Conservation (phyloP, 1,140 invertebrate species). For the Aethina tumida region DNA sequence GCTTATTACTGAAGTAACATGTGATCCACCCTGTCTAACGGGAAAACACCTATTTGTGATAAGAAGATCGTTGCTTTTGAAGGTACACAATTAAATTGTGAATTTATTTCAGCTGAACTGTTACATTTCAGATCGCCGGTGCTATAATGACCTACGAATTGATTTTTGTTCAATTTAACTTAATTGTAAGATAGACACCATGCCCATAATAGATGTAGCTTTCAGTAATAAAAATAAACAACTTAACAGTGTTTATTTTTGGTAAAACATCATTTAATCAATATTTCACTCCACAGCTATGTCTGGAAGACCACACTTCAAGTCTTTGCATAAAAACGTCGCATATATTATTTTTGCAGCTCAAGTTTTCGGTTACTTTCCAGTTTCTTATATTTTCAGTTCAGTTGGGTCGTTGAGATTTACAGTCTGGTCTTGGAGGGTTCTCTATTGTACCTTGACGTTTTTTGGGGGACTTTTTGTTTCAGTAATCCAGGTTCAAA, state of each 20-base stretch:
- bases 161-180: constrained; percentile 30
- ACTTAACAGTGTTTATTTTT: constrained; percentile 2
- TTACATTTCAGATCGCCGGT: constrained; percentile 31
- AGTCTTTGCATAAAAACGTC: not conserved
- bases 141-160: constrained; percentile 34
- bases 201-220: not conserved
- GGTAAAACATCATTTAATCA: constrained; percentile 2
- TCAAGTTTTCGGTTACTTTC: constrained; percentile 16
- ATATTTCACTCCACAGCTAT: not conserved
- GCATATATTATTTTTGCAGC: not conserved
- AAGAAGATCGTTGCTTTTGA: not conserved
- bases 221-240: no score
- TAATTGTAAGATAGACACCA: not conserved
- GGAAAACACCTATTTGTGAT: not conserved
- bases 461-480: no score
- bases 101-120: no score
- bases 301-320: not conserved
- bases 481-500: no score
- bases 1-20: not conserved
- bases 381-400: no score
- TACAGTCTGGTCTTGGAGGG: no score
- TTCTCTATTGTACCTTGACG: no score
- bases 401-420: no score
- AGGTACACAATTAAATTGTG: constrained; percentile 11
- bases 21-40: not conserved